Percentiles rank a stretch among this genome's conserved stretches.
Conservation (phyloP, 2,113 vertebrate genomes). For the Promerops cafer region DNA sequence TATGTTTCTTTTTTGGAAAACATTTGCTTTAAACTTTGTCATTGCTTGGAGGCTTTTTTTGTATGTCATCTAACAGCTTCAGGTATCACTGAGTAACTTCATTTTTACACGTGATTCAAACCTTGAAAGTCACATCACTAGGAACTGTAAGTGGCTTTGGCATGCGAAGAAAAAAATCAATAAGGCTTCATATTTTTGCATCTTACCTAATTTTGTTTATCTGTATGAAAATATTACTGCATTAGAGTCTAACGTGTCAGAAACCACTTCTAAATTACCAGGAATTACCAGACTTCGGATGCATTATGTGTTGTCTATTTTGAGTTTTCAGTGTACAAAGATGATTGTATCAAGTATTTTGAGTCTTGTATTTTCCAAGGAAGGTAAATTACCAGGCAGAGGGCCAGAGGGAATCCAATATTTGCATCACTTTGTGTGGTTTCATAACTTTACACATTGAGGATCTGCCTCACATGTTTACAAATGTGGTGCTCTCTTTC, state of each 20-base stretch:
- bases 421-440: not conserved
- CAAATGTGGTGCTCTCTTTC: not conserved
- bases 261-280: not conserved
- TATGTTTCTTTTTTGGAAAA: not conserved
- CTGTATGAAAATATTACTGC: not conserved
- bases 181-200: not conserved
- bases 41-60: not conserved
- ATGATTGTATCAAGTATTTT: not conserved
- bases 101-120: not conserved
- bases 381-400: not conserved
- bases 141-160: not conserved
- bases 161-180: not conserved
- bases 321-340: not conserved
- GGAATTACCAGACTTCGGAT: not conserved
- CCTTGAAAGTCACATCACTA: not conserved
- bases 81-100: not conserved
- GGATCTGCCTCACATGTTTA: not conserved
- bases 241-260: not conserved
- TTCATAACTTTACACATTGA: not conserved
- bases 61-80: not conserved
- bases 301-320: not conserved
- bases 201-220: not conserved
- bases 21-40: not conserved
- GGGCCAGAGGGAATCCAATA: not conserved
- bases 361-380: not conserved